Conservation (phyloP, 2,113 vertebrate genomes). For the Antennarius striatus region DNA sequence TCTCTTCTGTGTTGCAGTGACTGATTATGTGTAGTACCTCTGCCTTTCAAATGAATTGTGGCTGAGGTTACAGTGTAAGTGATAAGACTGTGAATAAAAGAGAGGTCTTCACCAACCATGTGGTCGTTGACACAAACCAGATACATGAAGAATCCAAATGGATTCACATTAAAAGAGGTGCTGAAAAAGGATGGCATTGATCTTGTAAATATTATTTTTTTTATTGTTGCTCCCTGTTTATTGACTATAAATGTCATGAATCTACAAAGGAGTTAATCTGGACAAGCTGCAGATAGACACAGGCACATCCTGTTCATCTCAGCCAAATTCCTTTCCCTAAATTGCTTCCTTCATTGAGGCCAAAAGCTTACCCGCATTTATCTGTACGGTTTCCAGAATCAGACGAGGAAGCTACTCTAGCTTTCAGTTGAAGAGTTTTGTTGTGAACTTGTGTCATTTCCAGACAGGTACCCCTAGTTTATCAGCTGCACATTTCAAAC, state of each 20-base stretch:
- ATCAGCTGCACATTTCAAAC: constrained; percentile 15
- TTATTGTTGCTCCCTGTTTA: background rate
- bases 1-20: constrained; percentile 7
- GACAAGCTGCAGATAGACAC: constrained; percentile 10
- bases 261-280: background rate
- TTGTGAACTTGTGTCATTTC: background rate
- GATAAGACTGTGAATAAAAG: constrained; percentile 43
- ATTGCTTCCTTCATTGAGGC: constrained; percentile 31
- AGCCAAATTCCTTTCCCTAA: constrained; percentile 28
- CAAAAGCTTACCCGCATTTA: constrained; percentile 10
- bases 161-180: background rate
- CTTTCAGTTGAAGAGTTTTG: background rate
- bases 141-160: constrained; percentile 5
- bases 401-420: constrained; percentile 13
- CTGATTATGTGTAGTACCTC: constrained; percentile 25
- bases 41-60: constrained; percentile 8
- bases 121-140: constrained; percentile 46
- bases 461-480: constrained; percentile 14
- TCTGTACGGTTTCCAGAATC: constrained; percentile 18
- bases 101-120: constrained; percentile 8
- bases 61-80: constrained; percentile 3
- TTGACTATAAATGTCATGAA: constrained; percentile 19
- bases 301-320: constrained; percentile 22
- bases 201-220: background rate
- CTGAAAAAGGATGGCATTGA: background rate